These are phyloP conservation scores for Rhopalosiphum nymphaeae DNA, from an alignment of 2,888 invertebrate species.

Conservation along the genomic window DNA sequence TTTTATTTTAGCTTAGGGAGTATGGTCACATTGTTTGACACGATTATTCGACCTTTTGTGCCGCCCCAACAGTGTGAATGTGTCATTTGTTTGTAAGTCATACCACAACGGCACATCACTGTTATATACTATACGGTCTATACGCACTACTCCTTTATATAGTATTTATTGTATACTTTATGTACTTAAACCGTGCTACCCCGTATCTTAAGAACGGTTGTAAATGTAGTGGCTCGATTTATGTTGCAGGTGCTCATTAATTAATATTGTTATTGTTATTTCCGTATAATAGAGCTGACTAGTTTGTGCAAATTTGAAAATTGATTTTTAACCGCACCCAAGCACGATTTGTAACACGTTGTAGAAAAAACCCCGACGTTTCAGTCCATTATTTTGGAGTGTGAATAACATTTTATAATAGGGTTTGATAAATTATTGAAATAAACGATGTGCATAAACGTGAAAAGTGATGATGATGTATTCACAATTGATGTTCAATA, in stretches of 20 bases:
- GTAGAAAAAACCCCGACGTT: conserved; percentile 3
- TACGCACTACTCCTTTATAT: not conserved
- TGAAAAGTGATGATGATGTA: not conserved
- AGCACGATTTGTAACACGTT: not conserved
- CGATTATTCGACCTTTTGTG: not conserved
- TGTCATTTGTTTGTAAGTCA: not conserved
- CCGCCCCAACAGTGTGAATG: not conserved
- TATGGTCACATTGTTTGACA: not conserved
- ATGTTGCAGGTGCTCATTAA: not conserved
- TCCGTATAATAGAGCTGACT: not conserved
- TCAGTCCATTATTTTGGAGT: conserved; percentile 19
- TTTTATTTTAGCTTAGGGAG: not conserved
- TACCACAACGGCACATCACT: not conserved
- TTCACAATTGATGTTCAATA: conserved; percentile 24
- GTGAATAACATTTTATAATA: conserved; percentile 16
- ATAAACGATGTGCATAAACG: conserved; percentile 27
- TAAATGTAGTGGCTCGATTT: conserved; percentile 1
- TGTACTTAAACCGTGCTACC: not conserved
- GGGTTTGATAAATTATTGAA: conserved; percentile 38
- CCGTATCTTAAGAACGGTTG: not conserved
- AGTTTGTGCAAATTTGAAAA: not conserved
- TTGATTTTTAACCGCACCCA: conserved; percentile 8
- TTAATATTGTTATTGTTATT: conserved; percentile 6
- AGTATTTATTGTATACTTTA: not conserved
- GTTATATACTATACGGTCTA: not conserved